Conservation (phyloP, 2,113 vertebrate species). For the Spilogale gracilis region DNA sequence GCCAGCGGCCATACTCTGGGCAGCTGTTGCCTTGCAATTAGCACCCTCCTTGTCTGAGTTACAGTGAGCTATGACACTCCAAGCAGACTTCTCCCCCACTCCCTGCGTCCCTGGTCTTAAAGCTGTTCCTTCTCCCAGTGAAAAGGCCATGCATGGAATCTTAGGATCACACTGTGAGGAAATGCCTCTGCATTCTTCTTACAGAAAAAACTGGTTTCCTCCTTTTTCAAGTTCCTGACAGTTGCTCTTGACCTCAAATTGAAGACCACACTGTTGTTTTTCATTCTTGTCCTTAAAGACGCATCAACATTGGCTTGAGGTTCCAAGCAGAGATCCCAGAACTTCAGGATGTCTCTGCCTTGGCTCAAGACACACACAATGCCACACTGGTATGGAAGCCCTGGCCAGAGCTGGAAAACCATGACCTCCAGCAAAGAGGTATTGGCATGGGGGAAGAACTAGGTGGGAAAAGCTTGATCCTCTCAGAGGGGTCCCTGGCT, state of each 20-base stretch:
- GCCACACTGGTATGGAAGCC: conserved; percentile 93
- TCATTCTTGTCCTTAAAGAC: conserved; percentile 85
- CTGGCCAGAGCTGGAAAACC: conserved; percentile 90
- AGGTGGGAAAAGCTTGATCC: not conserved
- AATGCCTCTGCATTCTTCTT: conserved; percentile 51
- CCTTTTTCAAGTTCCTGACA: conserved; percentile 45
- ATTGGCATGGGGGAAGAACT: not conserved
- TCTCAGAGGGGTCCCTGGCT: not conserved
- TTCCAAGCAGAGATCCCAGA: conserved; percentile 94
- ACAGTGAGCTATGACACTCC: not conserved
- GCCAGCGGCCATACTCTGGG: not conserved
- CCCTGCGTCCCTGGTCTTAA: not conserved
- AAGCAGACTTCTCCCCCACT: not conserved
- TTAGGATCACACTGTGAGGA: conserved; percentile 41
- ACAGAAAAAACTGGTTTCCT: conserved; percentile 40
- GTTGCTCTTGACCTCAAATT: conserved; percentile 17
- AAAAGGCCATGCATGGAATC: conserved; percentile 49
- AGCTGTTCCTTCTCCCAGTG: conserved; percentile 12
- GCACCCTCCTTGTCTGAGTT: not conserved
- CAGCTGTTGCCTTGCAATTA: not conserved
- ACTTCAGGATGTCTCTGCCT: conserved; percentile 86
- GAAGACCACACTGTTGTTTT: conserved; percentile 47
- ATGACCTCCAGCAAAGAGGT: conserved; percentile 92
- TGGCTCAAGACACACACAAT: conserved; percentile 88
- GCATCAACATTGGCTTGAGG: conserved; percentile 92